These are phyloP conservation scores for Pleuronectes platessa DNA, from an alignment of 2,113 vertebrate genomes.

Conservation along the genomic window DNA sequence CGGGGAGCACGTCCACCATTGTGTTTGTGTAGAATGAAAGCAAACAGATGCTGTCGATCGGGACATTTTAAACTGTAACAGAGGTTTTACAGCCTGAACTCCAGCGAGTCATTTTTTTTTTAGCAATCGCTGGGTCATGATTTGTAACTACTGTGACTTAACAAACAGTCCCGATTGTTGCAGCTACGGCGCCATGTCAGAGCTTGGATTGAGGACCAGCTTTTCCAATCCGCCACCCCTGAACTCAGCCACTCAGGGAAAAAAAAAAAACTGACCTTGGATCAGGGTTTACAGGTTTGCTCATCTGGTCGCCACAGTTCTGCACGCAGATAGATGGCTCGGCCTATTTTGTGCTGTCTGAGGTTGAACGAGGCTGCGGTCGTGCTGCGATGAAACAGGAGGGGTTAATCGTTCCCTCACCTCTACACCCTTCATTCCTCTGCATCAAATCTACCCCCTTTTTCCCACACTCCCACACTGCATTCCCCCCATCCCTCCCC, in stretches of 20 bases:
- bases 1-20: too few species aligned
- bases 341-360: constrained; percentile 33
- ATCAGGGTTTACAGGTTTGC: constrained; percentile 46
- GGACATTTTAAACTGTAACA: neutral
- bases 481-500: neutral
- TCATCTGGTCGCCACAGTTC: constrained; percentile 23
- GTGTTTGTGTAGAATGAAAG: neutral
- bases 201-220: neutral
- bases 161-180: neutral
- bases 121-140: neutral
- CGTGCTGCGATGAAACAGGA: constrained; percentile 31
- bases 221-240: constrained; percentile 28
- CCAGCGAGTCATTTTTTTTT: neutral
- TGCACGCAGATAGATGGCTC: constrained; percentile 40
- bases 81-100: neutral
- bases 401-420: constrained; percentile 35
- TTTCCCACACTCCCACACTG: too few species aligned
- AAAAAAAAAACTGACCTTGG: constrained; percentile 17
- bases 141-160: neutral
- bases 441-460: constrained; percentile 2
- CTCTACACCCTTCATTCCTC: constrained; percentile 34
- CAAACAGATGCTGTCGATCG: neutral
- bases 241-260: constrained; percentile 19
- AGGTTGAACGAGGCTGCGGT: constrained; percentile 29
- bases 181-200: neutral